Evolutionary conservation across 2,113 vertebrate genomes (phyloP).

Genomic region (Hypocryptadius cinnamomeus): DNA sequence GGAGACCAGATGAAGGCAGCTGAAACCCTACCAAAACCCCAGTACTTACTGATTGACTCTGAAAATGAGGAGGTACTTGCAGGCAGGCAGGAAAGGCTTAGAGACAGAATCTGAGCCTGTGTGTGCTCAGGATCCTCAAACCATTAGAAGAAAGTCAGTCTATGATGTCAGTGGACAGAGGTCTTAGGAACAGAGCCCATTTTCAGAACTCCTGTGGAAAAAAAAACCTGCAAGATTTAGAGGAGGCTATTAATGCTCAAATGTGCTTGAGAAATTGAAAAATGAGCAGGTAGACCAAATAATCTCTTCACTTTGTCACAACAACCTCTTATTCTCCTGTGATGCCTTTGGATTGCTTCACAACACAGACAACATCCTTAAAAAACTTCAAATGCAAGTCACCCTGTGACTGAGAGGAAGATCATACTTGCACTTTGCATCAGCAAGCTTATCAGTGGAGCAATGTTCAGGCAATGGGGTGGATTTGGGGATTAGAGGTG

Average conservation of each 20-base stretch:
- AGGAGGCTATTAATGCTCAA: neutral
- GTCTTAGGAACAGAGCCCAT: neutral
- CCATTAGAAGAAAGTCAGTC: neutral
- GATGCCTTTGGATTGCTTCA: neutral
- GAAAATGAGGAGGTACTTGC: neutral
- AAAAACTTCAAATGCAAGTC: neutral
- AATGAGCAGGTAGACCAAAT: neutral
- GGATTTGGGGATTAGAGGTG: neutral
- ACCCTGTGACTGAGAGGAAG: rapidly evolving
- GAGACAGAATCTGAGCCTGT: neutral
- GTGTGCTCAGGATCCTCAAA: neutral
- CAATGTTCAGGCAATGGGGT: neutral
- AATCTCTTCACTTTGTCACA: neutral
- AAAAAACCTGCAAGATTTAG: neutral
- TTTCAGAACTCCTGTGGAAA: neutral
- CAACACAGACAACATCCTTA: neutral
- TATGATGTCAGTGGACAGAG: neutral
- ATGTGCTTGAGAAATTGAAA: neutral
- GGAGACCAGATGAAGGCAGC: neutral
- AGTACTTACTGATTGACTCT: neutral
- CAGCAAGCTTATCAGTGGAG: neutral
- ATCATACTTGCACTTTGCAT: neutral
- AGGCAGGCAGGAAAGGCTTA: neutral
- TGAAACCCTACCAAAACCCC: neutral
- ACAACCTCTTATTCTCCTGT: neutral